phyloP scores from a whole-genome alignment of 2,113 vertebrate species.

The Ageneiosus marmoratus region DNA sequence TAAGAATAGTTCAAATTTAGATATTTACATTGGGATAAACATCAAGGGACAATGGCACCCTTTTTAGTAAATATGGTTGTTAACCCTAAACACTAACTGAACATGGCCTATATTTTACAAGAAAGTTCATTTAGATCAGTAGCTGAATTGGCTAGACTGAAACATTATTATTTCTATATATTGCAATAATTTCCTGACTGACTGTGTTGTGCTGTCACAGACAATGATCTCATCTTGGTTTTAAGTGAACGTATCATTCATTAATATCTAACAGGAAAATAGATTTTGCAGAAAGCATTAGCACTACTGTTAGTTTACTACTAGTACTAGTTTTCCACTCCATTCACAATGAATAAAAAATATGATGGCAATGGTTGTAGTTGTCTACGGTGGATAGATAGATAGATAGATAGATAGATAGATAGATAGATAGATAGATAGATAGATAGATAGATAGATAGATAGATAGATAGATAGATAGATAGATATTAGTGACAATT shows the following conservation, averaged over 20 bases:
- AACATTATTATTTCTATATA: not conserved
- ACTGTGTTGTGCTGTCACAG: not conserved
- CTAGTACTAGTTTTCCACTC: not conserved
- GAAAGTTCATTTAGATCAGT: not conserved
- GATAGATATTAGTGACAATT: too few relatives aligned
- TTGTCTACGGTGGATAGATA: too few relatives aligned
- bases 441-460: too few relatives aligned
- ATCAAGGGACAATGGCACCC: not conserved
- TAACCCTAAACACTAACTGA: not conserved
- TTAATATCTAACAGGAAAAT: not conserved
- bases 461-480: too few relatives aligned
- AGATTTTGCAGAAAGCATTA: not conserved
- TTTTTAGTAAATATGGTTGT: not conserved
- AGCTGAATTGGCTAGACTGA: not conserved
- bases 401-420: too few relatives aligned
- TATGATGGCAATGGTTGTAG: not conserved
- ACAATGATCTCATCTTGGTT: not conserved
- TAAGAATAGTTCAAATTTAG: not conserved
- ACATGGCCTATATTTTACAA: not conserved
- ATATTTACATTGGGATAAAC: not conserved
- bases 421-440: too few relatives aligned
- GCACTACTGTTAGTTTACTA: too few relatives aligned
- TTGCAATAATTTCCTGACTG: not conserved
- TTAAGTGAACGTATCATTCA: not conserved
- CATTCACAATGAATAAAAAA: not conserved